Base-by-base conservation (phyloP, 2,797 vertebrate species). In the Pygocentrus nattereri region DNA sequence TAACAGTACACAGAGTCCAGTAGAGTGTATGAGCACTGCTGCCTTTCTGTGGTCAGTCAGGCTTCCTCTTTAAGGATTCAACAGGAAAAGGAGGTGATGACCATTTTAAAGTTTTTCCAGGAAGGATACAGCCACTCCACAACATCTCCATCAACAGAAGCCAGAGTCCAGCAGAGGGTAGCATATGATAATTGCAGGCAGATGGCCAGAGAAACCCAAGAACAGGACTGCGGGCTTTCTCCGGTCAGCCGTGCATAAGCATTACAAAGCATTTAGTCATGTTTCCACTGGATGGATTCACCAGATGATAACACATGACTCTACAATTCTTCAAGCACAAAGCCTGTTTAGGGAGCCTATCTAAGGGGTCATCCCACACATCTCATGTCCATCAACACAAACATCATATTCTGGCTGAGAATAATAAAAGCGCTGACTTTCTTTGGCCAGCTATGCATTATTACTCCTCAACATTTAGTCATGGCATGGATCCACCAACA, bases 221-320 rank as follows among this genome's bases (percentile, higher is more conserved):
- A 23, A 58, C 54, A 58, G 18, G 10, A 58, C 19, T 23, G 54
- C 19, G 0, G 19, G 52, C 52, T 4, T 54, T 21, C 54, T 58
- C 54, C 23, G 54, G 54, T 58, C 54, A n/a, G n/a, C n/a, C 6
- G 10, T 4, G 21, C 54, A 58, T 58, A 23, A n/a, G 8, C 54
- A 58, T 58, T 58, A 58, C 54, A 7, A 54, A 21, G 5, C 18
- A 54, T 23, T 54, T n/a, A 58, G 38, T 78, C 65, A 78, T 41
- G 50, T 25, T 31, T 19, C 19, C 47, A 65, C 47, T 38, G 18
- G 8, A 2, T 54, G 21, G 10, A 23, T 7, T 52, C 16, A 52
- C 0, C 50, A 52, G 50, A 52, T 2, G 18, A 52, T 52, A 18
- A 52, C 50, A 18, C 41, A 44, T 44, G 13, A 3, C 15, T 15